These are phyloP conservation scores for Achroia grisella DNA, from an alignment of 1,140 invertebrate genomes.

Conservation along the genomic window DNA sequence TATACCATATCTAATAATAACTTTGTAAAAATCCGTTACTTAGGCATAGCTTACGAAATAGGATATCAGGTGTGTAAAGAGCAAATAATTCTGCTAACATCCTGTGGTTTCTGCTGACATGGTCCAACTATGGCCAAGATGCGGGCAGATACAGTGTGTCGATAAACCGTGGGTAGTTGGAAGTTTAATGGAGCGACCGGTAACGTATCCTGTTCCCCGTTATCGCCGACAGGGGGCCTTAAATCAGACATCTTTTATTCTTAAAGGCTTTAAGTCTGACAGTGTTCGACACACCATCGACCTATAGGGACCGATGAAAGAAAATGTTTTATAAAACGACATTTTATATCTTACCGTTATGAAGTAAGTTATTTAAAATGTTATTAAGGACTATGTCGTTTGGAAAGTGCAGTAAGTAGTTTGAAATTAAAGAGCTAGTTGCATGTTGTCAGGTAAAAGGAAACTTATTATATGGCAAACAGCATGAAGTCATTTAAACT, in stretches of 20 bases:
- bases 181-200: conserved; percentile 49
- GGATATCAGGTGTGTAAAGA: conserved; percentile 42
- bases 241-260: conserved; percentile 52
- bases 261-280: conserved; percentile 32
- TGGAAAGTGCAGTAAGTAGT: not conserved
- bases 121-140: conserved; percentile 39
- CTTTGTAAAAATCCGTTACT: too few species aligned
- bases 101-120: conserved; percentile 37
- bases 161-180: conserved; percentile 52
- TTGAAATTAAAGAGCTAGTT: conserved; percentile 11
- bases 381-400: conserved; percentile 3
- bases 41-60: too few species aligned
- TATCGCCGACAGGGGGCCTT: conserved; percentile 45
- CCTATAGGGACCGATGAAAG: conserved; percentile 16
- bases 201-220: conserved; percentile 42
- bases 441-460: conserved; percentile 10
- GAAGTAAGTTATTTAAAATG: conserved; percentile 7
- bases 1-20: too few species aligned
- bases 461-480: conserved; percentile 6
- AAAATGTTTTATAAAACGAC: conserved; percentile 13
- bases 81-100: conserved; percentile 41
- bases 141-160: conserved; percentile 41
- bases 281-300: conserved; percentile 16
- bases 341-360: conserved; percentile 7
- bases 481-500: conserved; percentile 24